phyloP scores from a whole-genome alignment of 1,140 invertebrate genomes.

The Leptestheria dahalacensis region DNA sequence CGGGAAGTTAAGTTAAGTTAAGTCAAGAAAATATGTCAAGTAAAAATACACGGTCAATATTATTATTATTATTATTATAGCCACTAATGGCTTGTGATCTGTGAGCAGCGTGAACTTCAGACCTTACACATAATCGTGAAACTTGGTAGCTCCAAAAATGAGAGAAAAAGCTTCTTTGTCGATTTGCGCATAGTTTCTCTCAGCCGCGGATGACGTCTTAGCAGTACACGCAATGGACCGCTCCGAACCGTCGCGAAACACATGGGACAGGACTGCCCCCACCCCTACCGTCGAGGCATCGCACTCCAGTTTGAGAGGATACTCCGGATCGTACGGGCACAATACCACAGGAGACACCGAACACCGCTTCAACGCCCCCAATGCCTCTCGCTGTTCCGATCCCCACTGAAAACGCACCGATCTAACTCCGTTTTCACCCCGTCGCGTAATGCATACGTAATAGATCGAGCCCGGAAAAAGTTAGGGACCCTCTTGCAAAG shows the following conservation, averaged over 20 bases:
- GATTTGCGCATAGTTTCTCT: constrained; percentile 18
- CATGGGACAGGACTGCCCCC: constrained; percentile 14
- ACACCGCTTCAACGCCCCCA: too few species aligned
- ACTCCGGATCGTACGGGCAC: constrained; percentile 4
- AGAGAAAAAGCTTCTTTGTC: constrained; percentile 16
- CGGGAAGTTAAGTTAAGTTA: too few species aligned
- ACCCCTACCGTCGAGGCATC: constrained; percentile 18
- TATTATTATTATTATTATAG: too few species aligned
- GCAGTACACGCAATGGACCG: constrained; percentile 17
- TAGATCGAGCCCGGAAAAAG: too few species aligned
- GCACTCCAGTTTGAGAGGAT: constrained; percentile 15
- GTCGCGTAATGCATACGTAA: too few species aligned
- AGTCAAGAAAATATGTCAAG: too few species aligned
- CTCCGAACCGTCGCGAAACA: constrained; percentile 25
- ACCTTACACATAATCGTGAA: constrained; percentile 35
- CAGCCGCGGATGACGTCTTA: constrained; percentile 11
- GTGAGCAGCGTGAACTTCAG: constrained; percentile 29
- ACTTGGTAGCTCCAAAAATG: constrained; percentile 22
- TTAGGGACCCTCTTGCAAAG: too few species aligned
- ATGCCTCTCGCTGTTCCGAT: too few species aligned
- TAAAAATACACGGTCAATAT: too few species aligned
- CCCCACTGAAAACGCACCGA: too few species aligned
- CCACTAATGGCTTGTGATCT: constrained; percentile 34
- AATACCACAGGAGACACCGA: too few species aligned
- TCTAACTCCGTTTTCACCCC: too few species aligned